Evolutionary conservation across 1,140 invertebrate species (phyloP).

Genomic region (Hermetia illucens): DNA sequence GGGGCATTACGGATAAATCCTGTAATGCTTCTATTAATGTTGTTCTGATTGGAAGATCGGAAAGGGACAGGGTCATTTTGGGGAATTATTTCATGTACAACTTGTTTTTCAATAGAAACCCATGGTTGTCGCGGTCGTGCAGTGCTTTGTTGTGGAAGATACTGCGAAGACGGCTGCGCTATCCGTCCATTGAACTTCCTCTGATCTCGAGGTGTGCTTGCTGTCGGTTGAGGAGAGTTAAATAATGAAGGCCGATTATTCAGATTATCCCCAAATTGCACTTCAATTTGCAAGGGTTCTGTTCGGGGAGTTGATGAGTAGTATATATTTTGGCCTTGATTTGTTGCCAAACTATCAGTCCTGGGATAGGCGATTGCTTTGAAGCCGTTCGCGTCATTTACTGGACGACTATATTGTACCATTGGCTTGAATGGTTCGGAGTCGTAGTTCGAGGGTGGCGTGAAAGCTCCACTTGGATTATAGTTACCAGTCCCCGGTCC

Average conservation of each 20-base stretch:
- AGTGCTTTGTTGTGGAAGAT: slow-evolving; percentile 2
- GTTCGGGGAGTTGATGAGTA: slow-evolving; percentile 22
- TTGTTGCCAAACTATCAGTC: background rate
- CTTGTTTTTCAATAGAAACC: slow-evolving; percentile 8
- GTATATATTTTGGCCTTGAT: slow-evolving; percentile 6
- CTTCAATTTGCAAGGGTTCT: slow-evolving; percentile 23
- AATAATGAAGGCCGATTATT: slow-evolving; percentile 31
- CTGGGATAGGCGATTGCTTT: slow-evolving; percentile 30
- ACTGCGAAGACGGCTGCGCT: too few relatives aligned
- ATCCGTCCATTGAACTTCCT: slow-evolving; percentile 23
- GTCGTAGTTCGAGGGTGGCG: slow-evolving; percentile 36
- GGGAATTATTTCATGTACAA: slow-evolving; percentile 1
- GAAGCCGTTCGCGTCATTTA: slow-evolving; percentile 37
- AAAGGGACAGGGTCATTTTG: too few relatives aligned
- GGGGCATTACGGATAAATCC: too few relatives aligned
- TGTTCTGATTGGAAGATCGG: too few relatives aligned
- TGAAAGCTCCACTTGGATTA: slow-evolving; percentile 26
- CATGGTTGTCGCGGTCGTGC: slow-evolving; percentile 9
- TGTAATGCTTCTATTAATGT: too few relatives aligned
- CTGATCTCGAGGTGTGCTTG: slow-evolving; percentile 10
- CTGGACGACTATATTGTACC: slow-evolving; percentile 45
- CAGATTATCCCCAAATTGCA: slow-evolving; percentile 28
- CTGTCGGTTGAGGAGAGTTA: slow-evolving; percentile 31
- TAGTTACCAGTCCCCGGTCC: slow-evolving; percentile 31
- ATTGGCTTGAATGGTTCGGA: slow-evolving; percentile 42